These are phyloP conservation scores for Xyrauchen texanus DNA, from an alignment of 2,113 vertebrate genomes.

Conservation along the genomic window DNA sequence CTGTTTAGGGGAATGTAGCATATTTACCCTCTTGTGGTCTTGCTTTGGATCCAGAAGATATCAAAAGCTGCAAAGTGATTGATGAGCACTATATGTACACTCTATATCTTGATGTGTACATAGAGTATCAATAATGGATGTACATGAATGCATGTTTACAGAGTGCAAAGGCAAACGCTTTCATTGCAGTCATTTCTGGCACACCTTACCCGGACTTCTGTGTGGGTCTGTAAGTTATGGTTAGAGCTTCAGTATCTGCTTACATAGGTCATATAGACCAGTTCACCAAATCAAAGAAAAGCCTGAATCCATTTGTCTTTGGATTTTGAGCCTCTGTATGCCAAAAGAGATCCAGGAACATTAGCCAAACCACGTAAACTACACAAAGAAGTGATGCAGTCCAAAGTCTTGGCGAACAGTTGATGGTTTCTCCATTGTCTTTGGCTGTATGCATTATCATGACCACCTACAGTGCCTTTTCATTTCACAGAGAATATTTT, in stretches of 20 bases:
- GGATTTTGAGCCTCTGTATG: background rate
- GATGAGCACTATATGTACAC: slow-evolving; percentile 42
- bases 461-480: background rate
- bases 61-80: slow-evolving; percentile 19
- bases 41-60: background rate
- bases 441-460: background rate
- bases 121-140: background rate
- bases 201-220: slow-evolving; percentile 21
- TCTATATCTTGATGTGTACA: slow-evolving; percentile 24
- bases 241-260: slow-evolving; percentile 13
- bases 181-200: slow-evolving; percentile 13
- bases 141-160: slow-evolving; percentile 17
- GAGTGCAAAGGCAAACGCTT: background rate
- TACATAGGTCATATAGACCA: slow-evolving; percentile 19
- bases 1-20: slow-evolving; percentile 8
- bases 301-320: background rate
- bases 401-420: background rate
- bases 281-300: slow-evolving; percentile 19
- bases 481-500: background rate
- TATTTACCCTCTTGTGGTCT: slow-evolving; percentile 33
- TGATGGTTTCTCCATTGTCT: background rate
- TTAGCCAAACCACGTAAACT: slow-evolving; percentile 8
- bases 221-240: slow-evolving; percentile 13
- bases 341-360: slow-evolving; percentile 5
- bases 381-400: background rate